Percentiles rank a stretch among this genome's conserved stretches.
These are phyloP conservation scores for Amphilophus citrinellus DNA, from an alignment of 2,113 vertebrate genomes.

Conservation along the genomic window DNA sequence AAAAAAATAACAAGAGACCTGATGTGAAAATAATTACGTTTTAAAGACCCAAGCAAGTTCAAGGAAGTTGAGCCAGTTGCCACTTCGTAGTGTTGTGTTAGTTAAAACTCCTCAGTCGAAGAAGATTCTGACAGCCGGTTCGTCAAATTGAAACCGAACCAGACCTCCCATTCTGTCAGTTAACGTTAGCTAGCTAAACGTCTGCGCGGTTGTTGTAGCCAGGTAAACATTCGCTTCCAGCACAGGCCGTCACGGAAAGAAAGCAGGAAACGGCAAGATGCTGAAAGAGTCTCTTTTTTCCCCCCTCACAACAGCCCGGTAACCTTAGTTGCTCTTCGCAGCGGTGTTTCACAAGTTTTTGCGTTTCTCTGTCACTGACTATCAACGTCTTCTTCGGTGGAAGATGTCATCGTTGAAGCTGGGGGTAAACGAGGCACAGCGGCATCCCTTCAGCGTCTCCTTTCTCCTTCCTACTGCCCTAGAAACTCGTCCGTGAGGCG, in stretches of 20 bases:
- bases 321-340: not conserved
- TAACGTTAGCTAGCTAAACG: slow-evolving; percentile 18
- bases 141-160: slow-evolving; percentile 1
- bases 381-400: slow-evolving; percentile 19
- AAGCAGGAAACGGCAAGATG: slow-evolving; percentile 58
- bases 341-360: slow-evolving; percentile 27
- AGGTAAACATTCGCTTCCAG: slow-evolving; percentile 40
- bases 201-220: not conserved
- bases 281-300: not conserved
- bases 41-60: not conserved
- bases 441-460: slow-evolving; percentile 51
- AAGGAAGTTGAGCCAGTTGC: slow-evolving; percentile 29
- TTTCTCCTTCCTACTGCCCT: slow-evolving; percentile 11
- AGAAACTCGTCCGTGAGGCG: slow-evolving; percentile 41
- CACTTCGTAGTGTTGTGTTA: not conserved
- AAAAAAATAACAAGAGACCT: not conserved
- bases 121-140: not conserved
- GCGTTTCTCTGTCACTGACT: slow-evolving; percentile 10
- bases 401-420: slow-evolving; percentile 63
- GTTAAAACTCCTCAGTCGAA: not conserved
- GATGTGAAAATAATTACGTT: not conserved
- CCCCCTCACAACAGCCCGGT: not conserved
- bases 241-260: slow-evolving; percentile 15
- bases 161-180: not conserved
- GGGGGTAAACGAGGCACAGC: slow-evolving; percentile 32